Evolutionary conservation across 2,113 vertebrate genomes (phyloP).

Genomic region (Psilopsiagon aymara): DNA sequence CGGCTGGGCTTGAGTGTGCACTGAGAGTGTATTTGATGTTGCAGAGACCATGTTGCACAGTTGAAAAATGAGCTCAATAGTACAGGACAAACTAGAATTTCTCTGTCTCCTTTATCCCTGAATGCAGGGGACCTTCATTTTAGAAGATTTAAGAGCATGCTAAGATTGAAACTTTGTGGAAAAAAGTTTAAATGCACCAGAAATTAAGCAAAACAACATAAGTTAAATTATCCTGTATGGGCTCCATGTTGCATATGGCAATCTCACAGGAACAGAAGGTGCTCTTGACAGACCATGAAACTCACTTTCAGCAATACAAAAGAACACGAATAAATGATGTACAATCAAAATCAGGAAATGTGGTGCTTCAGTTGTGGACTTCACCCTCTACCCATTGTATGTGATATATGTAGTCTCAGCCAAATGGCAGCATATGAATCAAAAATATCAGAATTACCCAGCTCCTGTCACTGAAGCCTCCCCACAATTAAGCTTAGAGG

Average conservation of each 20-base stretch:
- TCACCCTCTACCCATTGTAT: neutral
- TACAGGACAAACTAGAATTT: neutral
- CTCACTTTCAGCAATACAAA: neutral
- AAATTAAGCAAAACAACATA: neutral
- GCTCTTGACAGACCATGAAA: neutral
- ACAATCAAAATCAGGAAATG: neutral
- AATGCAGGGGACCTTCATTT: neutral
- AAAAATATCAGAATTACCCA: neutral
- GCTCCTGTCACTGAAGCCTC: neutral
- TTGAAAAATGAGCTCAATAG: neutral
- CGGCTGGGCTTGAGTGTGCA: neutral
- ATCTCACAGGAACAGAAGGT: neutral
- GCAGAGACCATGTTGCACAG: neutral
- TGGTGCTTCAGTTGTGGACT: neutral
- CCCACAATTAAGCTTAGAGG: neutral
- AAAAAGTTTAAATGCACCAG: neutral
- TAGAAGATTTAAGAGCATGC: neutral
- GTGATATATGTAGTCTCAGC: neutral
- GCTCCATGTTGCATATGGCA: neutral
- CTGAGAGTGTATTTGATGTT: neutral
- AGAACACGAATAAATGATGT: neutral
- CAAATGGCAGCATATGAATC: constrained; percentile 20
- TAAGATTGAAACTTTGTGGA: neutral
- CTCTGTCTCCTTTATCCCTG: neutral
- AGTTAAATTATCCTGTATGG: neutral